Evolutionary conservation across 2,113 vertebrate species (phyloP).

Genomic region (Hydropotes inermis): DNA sequence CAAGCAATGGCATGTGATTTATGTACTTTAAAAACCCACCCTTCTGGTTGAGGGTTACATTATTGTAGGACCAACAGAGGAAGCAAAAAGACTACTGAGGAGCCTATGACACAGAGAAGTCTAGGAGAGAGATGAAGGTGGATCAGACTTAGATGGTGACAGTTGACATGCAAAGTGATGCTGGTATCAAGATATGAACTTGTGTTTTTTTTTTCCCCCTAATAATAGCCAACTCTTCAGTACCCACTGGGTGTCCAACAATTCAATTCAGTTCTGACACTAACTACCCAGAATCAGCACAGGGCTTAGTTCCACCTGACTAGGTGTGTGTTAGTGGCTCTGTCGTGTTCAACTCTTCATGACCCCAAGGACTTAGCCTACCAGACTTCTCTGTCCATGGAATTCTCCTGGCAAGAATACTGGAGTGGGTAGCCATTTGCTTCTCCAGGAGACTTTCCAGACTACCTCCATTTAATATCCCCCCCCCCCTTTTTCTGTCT

Average conservation of each 20-base stretch:
- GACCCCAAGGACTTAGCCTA: neutral
- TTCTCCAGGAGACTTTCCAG: neutral
- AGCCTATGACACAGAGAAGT: neutral
- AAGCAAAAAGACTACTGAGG: neutral
- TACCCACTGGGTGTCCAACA: neutral
- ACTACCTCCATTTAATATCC: neutral
- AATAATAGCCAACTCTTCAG: neutral
- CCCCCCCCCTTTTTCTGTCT: neutral
- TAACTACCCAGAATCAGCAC: neutral
- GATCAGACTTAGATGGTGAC: neutral
- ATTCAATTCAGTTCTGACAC: neutral
- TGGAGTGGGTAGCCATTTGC: neutral
- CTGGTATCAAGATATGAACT: neutral
- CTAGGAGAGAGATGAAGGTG: neutral
- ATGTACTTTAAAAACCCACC: neutral
- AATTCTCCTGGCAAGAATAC: neutral
- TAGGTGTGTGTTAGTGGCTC: neutral
- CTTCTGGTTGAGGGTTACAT: neutral
- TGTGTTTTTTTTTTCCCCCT: neutral
- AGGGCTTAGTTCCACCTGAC: neutral
- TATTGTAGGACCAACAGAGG: neutral
- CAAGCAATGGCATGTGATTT: neutral
- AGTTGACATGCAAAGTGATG: neutral
- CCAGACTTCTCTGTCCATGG: neutral
- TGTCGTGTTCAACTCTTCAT: neutral